A percentile compares a stretch with the other conserved stretches of the same genome.
Evolutionary conservation across 23 tunicate species (phyloP).

Genomic region (Styela plicata): DNA sequence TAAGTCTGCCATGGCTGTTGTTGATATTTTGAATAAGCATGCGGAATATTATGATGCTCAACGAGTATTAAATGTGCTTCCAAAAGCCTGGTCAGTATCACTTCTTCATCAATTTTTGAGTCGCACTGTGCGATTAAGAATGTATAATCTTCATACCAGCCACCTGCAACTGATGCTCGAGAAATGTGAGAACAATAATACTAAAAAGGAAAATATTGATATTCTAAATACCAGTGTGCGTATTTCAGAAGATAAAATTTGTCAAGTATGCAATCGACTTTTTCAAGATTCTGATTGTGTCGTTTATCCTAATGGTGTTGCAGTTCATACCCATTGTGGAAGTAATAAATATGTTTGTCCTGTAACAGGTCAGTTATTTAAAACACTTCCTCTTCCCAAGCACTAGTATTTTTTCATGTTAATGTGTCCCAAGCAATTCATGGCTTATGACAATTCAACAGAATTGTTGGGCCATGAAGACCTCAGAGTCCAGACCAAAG

Average conservation of each 20-base stretch:
- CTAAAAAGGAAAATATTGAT: slow-evolving; percentile 30
- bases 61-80: slow-evolving; percentile 49
- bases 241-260: slow-evolving; percentile 50
- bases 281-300: slow-evolving; percentile 44
- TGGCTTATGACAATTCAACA: too few relatives aligned
- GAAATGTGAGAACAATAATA: slow-evolving; percentile 26
- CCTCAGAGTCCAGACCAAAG: too few relatives aligned
- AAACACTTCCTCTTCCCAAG: background rate
- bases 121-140: slow-evolving; percentile 21
- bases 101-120: slow-evolving; percentile 41
- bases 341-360: slow-evolving; percentile 78
- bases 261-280: slow-evolving; percentile 52
- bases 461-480: too few relatives aligned
- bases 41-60: slow-evolving; percentile 60
- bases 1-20: slow-evolving; percentile 41
- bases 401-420: too few relatives aligned
- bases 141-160: slow-evolving; percentile 31
- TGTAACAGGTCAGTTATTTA: slow-evolving; percentile 82
- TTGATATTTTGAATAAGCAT: slow-evolving; percentile 56
- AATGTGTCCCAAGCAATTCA: too few relatives aligned
- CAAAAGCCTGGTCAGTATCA: slow-evolving; percentile 63
- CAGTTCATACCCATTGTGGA: slow-evolving; percentile 73
- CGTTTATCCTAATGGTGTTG: slow-evolving; percentile 73
- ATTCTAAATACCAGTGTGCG: slow-evolving; percentile 40
- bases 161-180: slow-evolving; percentile 43